phyloP scores from a whole-genome alignment of 1,140 invertebrate genomes.

The Lepidurus apus region DNA sequence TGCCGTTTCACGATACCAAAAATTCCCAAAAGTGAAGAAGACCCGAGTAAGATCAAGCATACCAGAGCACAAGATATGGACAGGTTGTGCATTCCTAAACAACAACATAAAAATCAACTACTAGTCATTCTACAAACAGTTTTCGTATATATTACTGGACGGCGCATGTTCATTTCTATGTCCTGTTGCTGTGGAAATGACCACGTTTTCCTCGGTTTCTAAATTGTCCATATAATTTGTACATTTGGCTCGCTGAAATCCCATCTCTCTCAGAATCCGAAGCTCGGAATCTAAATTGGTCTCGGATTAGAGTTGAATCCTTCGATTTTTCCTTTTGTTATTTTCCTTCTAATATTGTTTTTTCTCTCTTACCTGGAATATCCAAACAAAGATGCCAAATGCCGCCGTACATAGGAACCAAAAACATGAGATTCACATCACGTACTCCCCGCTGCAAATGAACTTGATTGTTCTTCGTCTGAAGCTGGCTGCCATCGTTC shows the following conservation, averaged over 20 bases:
- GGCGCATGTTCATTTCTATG: constrained; percentile 30
- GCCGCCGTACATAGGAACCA: constrained; percentile 77
- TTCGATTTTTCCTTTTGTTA: not conserved
- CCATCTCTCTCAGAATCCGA: constrained; percentile 33
- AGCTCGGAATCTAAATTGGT: constrained; percentile 23
- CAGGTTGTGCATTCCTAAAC: constrained; percentile 70
- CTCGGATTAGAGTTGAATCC: not conserved
- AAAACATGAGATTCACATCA: constrained; percentile 49
- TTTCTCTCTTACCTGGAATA: constrained; percentile 55
- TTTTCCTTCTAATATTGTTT: not conserved
- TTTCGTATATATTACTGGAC: constrained; percentile 27
- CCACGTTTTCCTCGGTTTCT: not conserved
- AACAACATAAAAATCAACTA: not conserved
- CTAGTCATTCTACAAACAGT: not conserved
- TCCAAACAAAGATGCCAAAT: constrained; percentile 80
- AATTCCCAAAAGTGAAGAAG: constrained; percentile 71
- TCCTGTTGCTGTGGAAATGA: not conserved
- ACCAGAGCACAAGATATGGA: constrained; percentile 86
- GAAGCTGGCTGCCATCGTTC: not conserved
- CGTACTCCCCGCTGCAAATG: constrained; percentile 9
- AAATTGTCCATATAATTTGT: constrained; percentile 27
- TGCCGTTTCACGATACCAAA: constrained; percentile 80
- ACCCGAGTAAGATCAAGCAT: constrained; percentile 75
- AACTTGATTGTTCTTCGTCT: constrained; percentile 22
- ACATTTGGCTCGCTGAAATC: constrained; percentile 25